phyloP scores from a whole-genome alignment of 2,888 invertebrate species.

The Epirrhoe alternata region DNA sequence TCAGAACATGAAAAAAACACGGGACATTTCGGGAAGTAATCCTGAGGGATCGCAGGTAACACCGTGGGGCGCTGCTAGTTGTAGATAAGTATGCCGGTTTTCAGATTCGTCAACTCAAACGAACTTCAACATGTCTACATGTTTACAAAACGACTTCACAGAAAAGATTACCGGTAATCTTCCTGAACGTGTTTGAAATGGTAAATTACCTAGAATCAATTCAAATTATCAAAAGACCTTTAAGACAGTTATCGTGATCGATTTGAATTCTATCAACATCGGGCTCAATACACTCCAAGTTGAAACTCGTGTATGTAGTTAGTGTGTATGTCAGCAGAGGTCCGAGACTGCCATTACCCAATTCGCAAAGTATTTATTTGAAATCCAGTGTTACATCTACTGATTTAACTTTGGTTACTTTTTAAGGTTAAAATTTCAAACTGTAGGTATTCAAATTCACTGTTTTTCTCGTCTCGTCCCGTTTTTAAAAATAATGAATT shows the following conservation, averaged over 20 bases:
- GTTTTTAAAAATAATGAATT: too few species aligned
- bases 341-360: slow-evolving; percentile 49
- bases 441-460: too few species aligned
- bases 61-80: too few species aligned
- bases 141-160: slow-evolving; percentile 36
- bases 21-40: too few species aligned
- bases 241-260: slow-evolving; percentile 39
- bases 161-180: slow-evolving; percentile 41
- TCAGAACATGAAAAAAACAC: too few species aligned
- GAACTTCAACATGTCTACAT: slow-evolving; percentile 16
- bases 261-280: slow-evolving; percentile 58
- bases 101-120: background rate
- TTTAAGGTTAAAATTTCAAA: background rate
- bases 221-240: slow-evolving; percentile 32
- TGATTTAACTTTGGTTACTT: background rate
- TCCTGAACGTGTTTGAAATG: slow-evolving; percentile 27
- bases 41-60: too few species aligned
- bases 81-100: background rate
- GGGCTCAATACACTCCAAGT: slow-evolving; percentile 34
- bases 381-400: slow-evolving; percentile 17
- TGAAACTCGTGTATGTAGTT: slow-evolving; percentile 53
- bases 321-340: slow-evolving; percentile 57
- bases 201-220: slow-evolving; percentile 32
- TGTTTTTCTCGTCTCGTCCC: too few species aligned
- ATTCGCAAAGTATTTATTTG: slow-evolving; percentile 10